Conservation (phyloP, 2,113 vertebrate genomes). For the Mobula hypostoma region DNA sequence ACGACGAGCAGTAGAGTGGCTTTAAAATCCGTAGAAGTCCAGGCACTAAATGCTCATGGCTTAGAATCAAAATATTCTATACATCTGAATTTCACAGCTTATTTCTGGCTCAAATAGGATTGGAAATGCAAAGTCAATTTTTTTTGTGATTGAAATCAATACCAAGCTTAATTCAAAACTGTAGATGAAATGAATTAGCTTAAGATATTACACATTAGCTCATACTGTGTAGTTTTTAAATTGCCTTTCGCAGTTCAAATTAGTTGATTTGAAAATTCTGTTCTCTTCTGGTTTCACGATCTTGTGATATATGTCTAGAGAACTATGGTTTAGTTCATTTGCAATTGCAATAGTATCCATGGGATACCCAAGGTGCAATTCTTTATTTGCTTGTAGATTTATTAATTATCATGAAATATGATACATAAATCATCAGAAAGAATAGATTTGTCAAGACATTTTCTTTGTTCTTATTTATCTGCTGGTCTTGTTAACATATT, state of each 20-base stretch:
- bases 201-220: neutral
- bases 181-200: neutral
- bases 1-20: neutral
- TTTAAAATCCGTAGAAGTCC: neutral
- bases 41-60: neutral
- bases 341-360: neutral
- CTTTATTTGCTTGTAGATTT: neutral
- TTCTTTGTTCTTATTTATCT: neutral
- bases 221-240: neutral
- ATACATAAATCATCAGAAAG: neutral
- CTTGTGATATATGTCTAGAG: neutral
- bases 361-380: neutral
- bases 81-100: neutral
- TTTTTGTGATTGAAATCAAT: neutral
- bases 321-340: neutral
- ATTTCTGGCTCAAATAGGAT: neutral
- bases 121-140: neutral
- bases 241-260: neutral
- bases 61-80: neutral
- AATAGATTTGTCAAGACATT: neutral
- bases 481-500: neutral
- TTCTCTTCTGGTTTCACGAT: neutral
- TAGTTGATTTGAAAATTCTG: neutral
- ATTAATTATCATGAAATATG: neutral
- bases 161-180: conserved; percentile 7